These are phyloP conservation scores for Drosophila burlai DNA, from an alignment of 1,140 invertebrate species.

Conservation along the genomic window DNA sequence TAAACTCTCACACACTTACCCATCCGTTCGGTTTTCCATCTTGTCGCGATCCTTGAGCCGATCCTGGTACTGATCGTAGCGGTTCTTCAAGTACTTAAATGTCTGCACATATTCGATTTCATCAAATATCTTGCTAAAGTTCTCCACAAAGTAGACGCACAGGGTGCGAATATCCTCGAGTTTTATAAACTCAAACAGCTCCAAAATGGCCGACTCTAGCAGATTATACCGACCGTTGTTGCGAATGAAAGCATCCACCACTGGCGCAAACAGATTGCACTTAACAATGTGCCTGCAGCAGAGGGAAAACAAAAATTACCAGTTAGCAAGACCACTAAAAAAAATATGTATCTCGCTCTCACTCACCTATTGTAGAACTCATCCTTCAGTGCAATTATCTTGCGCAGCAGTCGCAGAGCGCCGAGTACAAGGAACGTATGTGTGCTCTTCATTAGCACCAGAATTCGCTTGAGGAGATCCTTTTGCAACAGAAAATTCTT, in stretches of 20 bases:
- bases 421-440: conserved; percentile 99
- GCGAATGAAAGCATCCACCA: conserved; percentile 97
- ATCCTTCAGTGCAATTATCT: conserved; percentile 98
- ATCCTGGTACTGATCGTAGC: conserved; percentile 98
- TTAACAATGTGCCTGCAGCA: conserved; percentile 94
- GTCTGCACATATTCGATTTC: conserved; percentile 98
- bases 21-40: conserved; percentile 87
- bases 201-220: conserved; percentile 98
- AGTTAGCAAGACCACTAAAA: background rate
- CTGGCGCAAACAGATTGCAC: conserved; percentile 97
- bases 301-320: background rate
- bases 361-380: conserved; percentile 96
- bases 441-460: conserved; percentile 98
- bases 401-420: conserved; percentile 98
- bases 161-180: conserved; percentile 98
- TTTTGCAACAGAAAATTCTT: conserved; percentile 99
- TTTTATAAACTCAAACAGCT: conserved; percentile 99
- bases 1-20: conserved; percentile 86
- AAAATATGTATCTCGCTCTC: background rate
- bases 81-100: conserved; percentile 95
- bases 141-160: conserved; percentile 97
- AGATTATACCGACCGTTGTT: conserved; percentile 99
- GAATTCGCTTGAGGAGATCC: conserved; percentile 96
- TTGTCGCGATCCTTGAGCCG: conserved; percentile 94
- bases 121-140: conserved; percentile 96